A percentile compares a stretch with the other conserved stretches of the same genome.
These are phyloP conservation scores for Toxonevra muliebris DNA, from an alignment of 2,888 invertebrate species.

Conservation along the genomic window DNA sequence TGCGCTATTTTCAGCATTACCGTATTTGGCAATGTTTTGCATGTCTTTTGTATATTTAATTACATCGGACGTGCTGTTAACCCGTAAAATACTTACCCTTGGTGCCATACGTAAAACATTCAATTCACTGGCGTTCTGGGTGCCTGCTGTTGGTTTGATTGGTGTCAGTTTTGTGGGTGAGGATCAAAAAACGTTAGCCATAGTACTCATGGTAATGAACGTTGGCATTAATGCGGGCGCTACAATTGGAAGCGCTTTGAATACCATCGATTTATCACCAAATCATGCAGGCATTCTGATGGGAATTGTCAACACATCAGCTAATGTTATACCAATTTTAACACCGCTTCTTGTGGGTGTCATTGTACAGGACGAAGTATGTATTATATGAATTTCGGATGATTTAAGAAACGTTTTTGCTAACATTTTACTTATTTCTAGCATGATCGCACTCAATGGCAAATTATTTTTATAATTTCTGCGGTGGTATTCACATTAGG, in stretches of 20 bases:
- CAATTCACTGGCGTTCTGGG: conserved; percentile 61
- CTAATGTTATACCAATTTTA: conserved; percentile 71
- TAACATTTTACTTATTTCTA: conserved; percentile 34
- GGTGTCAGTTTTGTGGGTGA: conserved; percentile 66
- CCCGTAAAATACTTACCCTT: conserved; percentile 60
- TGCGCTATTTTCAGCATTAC: conserved; percentile 67
- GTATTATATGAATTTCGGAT: conserved; percentile 42
- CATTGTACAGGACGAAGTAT: conserved; percentile 69
- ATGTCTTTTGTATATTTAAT: conserved; percentile 66
- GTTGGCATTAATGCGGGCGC: conserved; percentile 69
- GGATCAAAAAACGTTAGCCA: conserved; percentile 58
- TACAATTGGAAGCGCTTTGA: conserved; percentile 71
- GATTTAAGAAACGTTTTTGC: background rate
- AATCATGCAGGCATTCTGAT: conserved; percentile 75
- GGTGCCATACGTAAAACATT: conserved; percentile 53
- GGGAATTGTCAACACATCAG: conserved; percentile 74
- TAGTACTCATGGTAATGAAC: conserved; percentile 69
- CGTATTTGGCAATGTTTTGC: conserved; percentile 68
- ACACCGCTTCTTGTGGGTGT: conserved; percentile 71
- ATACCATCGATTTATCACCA: conserved; percentile 76
- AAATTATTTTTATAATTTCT: conserved; percentile 68
- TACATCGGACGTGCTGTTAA: conserved; percentile 64
- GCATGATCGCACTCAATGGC: conserved; percentile 66
- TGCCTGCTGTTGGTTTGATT: conserved; percentile 69
- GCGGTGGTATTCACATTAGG: conserved; percentile 67